Conservation (phyloP, 2,797 vertebrate species). For the Discoglossus pictus region DNA sequence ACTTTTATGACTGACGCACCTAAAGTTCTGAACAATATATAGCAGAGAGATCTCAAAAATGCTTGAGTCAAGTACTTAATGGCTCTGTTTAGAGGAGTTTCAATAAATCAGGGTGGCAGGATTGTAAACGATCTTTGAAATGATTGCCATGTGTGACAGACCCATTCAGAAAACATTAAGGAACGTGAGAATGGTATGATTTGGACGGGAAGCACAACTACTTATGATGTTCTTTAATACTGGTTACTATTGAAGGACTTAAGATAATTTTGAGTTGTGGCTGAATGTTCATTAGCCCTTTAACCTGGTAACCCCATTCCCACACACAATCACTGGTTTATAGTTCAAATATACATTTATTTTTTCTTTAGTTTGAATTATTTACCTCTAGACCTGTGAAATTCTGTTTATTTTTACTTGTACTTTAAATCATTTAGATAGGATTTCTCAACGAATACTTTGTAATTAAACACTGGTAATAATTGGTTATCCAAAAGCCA, state of each 20-base stretch:
- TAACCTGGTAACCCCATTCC: constrained; percentile 35
- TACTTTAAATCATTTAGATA: neutral
- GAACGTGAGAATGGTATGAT: constrained; percentile 52
- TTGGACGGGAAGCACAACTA: constrained; percentile 47
- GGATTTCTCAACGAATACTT: neutral
- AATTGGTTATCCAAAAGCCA: too few species aligned
- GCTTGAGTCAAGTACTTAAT: constrained; percentile 33
- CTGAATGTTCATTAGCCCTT: constrained; percentile 42
- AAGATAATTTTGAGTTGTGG: constrained; percentile 51
- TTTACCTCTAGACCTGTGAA: constrained; percentile 5
- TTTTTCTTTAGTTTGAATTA: neutral
- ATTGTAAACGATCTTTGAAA: constrained; percentile 35
- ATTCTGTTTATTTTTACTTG: neutral
- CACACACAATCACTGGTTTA: constrained; percentile 36
- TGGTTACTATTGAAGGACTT: constrained; percentile 44
- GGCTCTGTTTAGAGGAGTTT: constrained; percentile 40
- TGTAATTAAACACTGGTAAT: neutral
- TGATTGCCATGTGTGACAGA: constrained; percentile 46
- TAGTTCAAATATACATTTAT: constrained; percentile 20
- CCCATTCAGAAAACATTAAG: constrained; percentile 53
- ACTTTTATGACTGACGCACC: constrained; percentile 30
- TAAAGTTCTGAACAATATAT: constrained; percentile 37
- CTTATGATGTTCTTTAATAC: constrained; percentile 48
- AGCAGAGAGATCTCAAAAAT: constrained; percentile 31
- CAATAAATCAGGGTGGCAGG: constrained; percentile 45